phyloP scores from a whole-genome alignment of 2,113 vertebrate genomes.

The Channa maculata region DNA sequence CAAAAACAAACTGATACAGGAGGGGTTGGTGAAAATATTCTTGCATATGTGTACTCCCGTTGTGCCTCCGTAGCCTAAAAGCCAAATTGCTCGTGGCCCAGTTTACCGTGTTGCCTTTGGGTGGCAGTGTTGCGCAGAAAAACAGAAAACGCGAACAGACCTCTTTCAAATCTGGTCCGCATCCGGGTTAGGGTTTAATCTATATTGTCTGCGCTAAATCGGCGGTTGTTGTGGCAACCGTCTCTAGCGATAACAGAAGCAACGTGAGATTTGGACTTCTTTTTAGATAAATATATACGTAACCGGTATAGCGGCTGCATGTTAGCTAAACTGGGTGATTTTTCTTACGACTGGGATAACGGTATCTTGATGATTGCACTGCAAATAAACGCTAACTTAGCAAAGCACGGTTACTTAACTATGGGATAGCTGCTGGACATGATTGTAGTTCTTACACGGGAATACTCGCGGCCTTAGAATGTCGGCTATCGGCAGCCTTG shows the following conservation, averaged over 20 bases:
- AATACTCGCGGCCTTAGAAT: slow-evolving; percentile 62
- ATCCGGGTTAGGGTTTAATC: slow-evolving; percentile 35
- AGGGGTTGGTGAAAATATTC: no score
- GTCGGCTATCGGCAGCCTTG: slow-evolving; percentile 83
- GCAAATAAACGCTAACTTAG: slow-evolving; percentile 1
- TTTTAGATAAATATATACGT: no score
- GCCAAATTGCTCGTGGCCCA: slow-evolving; percentile 12
- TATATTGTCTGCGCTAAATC: not conserved
- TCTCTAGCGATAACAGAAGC: not conserved
- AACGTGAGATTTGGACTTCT: no score
- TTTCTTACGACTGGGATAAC: no score
- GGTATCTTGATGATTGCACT: not conserved
- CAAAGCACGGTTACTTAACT: not conserved
- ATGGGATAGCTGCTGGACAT: not conserved
- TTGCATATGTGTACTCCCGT: no score
- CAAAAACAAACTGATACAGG: no score
- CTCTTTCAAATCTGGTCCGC: slow-evolving; percentile 21
- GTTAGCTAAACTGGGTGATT: not conserved
- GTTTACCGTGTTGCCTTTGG: slow-evolving; percentile 16
- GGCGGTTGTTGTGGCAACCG: slow-evolving; percentile 77
- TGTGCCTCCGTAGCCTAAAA: not conserved
- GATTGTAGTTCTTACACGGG: no score
- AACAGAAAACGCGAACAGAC: not conserved
- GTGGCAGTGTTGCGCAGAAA: slow-evolving; percentile 8
- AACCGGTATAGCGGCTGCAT: no score